phyloP scores from a whole-genome alignment of 2,113 vertebrate species.

The Cottus gobio region DNA sequence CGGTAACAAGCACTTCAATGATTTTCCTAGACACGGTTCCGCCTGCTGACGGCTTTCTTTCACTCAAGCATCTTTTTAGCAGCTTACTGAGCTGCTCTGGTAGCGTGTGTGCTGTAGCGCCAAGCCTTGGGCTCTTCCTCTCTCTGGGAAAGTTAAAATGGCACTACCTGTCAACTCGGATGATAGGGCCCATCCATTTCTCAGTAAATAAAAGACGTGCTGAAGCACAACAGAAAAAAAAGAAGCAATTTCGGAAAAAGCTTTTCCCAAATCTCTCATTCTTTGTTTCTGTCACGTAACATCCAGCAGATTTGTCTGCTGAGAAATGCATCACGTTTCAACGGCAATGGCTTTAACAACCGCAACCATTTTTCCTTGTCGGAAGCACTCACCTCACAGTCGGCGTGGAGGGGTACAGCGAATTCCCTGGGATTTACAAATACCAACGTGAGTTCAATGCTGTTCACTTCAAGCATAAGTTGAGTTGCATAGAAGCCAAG shows the following conservation, averaged over 20 bases:
- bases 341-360: constrained; percentile 42
- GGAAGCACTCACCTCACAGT: constrained; percentile 30
- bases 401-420: not conserved
- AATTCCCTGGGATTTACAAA: constrained; percentile 52
- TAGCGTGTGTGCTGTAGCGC: constrained; percentile 15
- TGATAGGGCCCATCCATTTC: constrained; percentile 55
- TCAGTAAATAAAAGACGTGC: constrained; percentile 60
- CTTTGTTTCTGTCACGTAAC: constrained; percentile 60
- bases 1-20: not conserved
- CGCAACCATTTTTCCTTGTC: constrained; percentile 41
- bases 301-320: constrained; percentile 43
- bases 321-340: constrained; percentile 51
- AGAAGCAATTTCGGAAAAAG: constrained; percentile 48
- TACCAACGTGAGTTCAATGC: constrained; percentile 6
- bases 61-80: constrained; percentile 30
- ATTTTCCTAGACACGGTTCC: not conserved
- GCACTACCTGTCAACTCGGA: constrained; percentile 62
- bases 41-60: constrained; percentile 17
- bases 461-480: constrained; percentile 6
- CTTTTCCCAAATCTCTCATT: constrained; percentile 65
- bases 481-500: constrained; percentile 1
- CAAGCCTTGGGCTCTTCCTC: constrained; percentile 55
- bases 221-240: constrained; percentile 39
- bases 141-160: constrained; percentile 61
- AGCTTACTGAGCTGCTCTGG: constrained; percentile 30